A percentile compares a stretch with the other conserved stretches of the same genome.
These are phyloP conservation scores for Oryzias melastigma DNA, from an alignment of 2,113 vertebrate species.

Conservation along the genomic window DNA sequence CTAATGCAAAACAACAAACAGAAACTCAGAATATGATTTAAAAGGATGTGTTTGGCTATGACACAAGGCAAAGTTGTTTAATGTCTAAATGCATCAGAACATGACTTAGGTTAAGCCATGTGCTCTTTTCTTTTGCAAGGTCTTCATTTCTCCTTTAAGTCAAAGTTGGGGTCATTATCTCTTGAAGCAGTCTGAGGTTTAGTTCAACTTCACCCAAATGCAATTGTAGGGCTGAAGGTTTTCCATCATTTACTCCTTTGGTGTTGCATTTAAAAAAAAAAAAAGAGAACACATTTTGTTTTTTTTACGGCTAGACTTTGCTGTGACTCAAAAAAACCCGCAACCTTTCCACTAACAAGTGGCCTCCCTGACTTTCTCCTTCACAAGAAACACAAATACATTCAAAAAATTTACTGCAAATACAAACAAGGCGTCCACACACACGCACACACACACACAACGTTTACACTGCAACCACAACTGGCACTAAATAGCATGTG, in stretches of 20 bases:
- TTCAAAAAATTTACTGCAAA: constrained; percentile 1
- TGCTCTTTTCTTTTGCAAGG: too few species aligned
- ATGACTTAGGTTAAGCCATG: too few species aligned
- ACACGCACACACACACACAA: constrained; percentile 17
- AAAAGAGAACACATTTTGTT: too few species aligned
- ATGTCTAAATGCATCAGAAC: too few species aligned
- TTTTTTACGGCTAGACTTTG: background rate
- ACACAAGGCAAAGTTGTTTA: background rate
- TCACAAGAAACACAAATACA: constrained; percentile 31
- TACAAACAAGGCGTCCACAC: constrained; percentile 11
- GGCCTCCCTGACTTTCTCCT: constrained; percentile 26
- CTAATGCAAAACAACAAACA: too few species aligned
- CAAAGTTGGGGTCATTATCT: too few species aligned
- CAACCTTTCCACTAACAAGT: constrained; percentile 8
- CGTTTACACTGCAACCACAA: constrained; percentile 38
- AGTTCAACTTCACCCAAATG: background rate
- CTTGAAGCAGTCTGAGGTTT: background rate
- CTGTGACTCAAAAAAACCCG: constrained; percentile 11
- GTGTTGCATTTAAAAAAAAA: too few species aligned
- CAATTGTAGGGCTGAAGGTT: background rate
- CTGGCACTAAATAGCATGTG: constrained; percentile 49
- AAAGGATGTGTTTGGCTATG: too few species aligned
- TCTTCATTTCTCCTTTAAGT: too few species aligned
- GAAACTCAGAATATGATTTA: too few species aligned
- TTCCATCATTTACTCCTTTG: constrained; percentile 1